Evolutionary conservation across 2,888 invertebrate species (phyloP), one percentile per base, ranked within the genome.

Genomic region (Anagyrus pseudococci): DNA sequence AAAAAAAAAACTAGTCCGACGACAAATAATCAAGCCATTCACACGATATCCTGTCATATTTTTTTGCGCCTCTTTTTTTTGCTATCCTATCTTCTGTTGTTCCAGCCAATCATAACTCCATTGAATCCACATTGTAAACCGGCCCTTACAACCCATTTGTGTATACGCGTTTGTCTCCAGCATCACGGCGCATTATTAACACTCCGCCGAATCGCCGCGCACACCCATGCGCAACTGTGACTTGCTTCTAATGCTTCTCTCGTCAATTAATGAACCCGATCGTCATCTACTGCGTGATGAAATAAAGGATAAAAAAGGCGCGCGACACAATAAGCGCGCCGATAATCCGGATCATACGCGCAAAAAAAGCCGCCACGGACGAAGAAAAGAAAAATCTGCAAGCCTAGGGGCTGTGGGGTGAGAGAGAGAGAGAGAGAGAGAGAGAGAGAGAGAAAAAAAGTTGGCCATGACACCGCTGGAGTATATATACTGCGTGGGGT

Each of bases 221-320:
- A n/a, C n/a, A n/a, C n/a, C n/a, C n/a, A n/a, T n/a, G n/a, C n/a
- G n/a, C n/a, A n/a, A n/a, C n/a, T n/a, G 44, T 64, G 59, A 66
- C 62, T 68, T 44, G 64, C n/a, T n/a, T 37, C 62, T 64, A 64
- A 62, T 69, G 53, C 47, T 48, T 41, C 37, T 48, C 19, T 53
- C 53, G 48, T 49, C 57, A 7, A 66, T 62, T 53, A 61, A 58
- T 58, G 64, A 62, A 64, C 58, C 41, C 58, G 56, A 23, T 23
- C 25, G 25, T 41, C 43, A 23, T 56, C 17, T 41, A 22, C 33
- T 15, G 20, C 43, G 53, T n/a, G 52, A 49, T 23, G 29, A 20
- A 50, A 50, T 33, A 50, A n/a, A 43, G 15, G 41, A 25, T 13
- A 48, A 54, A 54, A 43, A 53, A 26, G 19, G 29, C 7, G n/a